Evolutionary conservation across 2,113 vertebrate genomes (phyloP).

Genomic region (Phaetusa simplex): DNA sequence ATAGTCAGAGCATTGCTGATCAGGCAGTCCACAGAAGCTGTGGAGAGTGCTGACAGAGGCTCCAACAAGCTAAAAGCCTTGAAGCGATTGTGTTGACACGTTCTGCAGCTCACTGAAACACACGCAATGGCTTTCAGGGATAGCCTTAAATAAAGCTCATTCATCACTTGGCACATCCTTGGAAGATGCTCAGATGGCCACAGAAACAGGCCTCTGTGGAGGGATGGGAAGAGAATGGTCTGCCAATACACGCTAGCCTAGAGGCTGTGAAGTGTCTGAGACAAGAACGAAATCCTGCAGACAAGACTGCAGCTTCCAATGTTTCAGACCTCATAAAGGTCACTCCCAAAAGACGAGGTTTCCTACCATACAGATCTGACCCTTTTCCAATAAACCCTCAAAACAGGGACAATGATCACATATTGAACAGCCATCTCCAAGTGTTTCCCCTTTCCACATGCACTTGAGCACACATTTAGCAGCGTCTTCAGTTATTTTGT

Average conservation of each 20-base stretch:
- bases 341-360: neutral
- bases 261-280: neutral
- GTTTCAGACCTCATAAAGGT: neutral
- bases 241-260: neutral
- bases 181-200: neutral
- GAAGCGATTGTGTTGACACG: neutral
- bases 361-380: neutral
- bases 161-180: neutral
- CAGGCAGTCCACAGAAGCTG: neutral
- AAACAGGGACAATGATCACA: neutral
- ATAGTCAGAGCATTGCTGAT: neutral
- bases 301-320: neutral
- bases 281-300: neutral
- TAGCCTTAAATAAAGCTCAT: neutral
- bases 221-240: neutral
- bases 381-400: neutral
- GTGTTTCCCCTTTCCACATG: neutral
- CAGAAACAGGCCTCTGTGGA: neutral
- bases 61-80: neutral
- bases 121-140: neutral
- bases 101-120: neutral
- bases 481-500: neutral
- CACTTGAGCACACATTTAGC: neutral
- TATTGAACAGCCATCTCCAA: neutral
- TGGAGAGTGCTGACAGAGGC: neutral